phyloP scores from a whole-genome alignment of 2,113 vertebrate genomes.

The Amphiprion percula region DNA sequence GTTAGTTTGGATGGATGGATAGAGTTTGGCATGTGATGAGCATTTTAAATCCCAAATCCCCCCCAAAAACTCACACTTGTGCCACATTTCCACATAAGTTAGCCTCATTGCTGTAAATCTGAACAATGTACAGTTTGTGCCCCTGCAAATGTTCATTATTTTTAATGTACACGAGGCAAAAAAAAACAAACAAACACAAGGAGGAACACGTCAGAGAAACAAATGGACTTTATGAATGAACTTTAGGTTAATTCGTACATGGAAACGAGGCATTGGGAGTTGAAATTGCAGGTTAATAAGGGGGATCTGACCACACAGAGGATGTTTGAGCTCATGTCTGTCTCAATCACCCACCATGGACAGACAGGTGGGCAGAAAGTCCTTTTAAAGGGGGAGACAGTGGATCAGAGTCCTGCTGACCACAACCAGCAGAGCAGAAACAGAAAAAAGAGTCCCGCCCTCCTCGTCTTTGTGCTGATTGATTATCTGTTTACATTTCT shows the following conservation, averaged over 20 bases:
- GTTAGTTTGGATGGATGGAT: too few species aligned
- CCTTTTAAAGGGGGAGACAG: slow-evolving; percentile 10
- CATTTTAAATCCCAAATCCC: background rate
- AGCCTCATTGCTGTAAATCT: too few species aligned
- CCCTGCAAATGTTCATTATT: too few species aligned
- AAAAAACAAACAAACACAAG: too few species aligned
- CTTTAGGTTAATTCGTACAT: too few species aligned
- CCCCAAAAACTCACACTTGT: background rate
- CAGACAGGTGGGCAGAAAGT: slow-evolving; percentile 30
- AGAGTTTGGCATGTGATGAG: too few species aligned
- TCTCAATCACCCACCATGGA: slow-evolving; percentile 31
- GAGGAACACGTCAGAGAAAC: too few species aligned
- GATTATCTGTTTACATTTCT: slow-evolving; percentile 53
- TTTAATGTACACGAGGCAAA: too few species aligned
- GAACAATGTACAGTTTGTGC: too few species aligned
- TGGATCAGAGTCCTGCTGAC: slow-evolving; percentile 40
- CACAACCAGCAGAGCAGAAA: slow-evolving; percentile 62
- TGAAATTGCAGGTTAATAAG: slow-evolving; percentile 12
- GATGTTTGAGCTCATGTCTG: slow-evolving; percentile 31
- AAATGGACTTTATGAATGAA: too few species aligned
- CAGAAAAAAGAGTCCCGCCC: slow-evolving; percentile 13
- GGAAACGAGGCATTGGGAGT: slow-evolving; percentile 21
- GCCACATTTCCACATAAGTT: too few species aligned
- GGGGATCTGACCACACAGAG: slow-evolving; percentile 28
- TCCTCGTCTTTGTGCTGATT: slow-evolving; percentile 34